These are phyloP conservation scores for Poeciliopsis paucimaculata DNA, from an alignment of 2,797 vertebrate species.

Conservation along the genomic window DNA sequence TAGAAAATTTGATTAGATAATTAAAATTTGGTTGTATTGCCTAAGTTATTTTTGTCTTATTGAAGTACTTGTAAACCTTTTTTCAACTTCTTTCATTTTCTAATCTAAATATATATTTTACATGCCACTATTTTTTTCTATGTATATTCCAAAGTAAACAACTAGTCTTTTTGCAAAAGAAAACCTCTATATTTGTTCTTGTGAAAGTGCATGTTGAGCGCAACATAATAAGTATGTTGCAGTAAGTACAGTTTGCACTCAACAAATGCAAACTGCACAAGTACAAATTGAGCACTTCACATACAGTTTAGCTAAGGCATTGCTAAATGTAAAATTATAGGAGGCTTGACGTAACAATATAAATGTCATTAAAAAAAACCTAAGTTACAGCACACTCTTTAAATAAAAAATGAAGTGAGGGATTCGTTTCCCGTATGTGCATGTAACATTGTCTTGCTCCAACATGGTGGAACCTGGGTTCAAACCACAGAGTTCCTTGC, in stretches of 20 bases:
- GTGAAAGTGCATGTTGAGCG: neutral
- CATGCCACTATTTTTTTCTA: neutral
- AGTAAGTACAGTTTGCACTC: too few relatives aligned
- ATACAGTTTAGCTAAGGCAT: neutral
- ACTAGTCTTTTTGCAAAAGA: neutral
- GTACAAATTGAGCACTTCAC: neutral
- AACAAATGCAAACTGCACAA: too few relatives aligned
- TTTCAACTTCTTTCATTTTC: neutral
- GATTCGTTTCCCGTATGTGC: neutral
- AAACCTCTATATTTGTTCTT: neutral
- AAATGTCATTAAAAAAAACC: neutral
- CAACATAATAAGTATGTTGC: too few relatives aligned
- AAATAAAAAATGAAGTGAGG: neutral
- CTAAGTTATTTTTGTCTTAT: conserved; percentile 9
- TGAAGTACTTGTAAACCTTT: conserved; percentile 41
- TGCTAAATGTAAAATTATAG: neutral
- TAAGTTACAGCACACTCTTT: neutral
- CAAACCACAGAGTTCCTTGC: conserved; percentile 5
- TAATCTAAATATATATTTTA: conserved; percentile 33
- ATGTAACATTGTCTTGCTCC: conserved; percentile 9
- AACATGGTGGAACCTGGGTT: conserved; percentile 28
- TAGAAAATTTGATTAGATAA: neutral
- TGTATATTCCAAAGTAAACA: conserved; percentile 27
- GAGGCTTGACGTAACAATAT: neutral
- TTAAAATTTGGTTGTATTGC: neutral